These are phyloP conservation scores for Gulo gulo DNA, from an alignment of 2,113 vertebrate species.

Conservation along the genomic window DNA sequence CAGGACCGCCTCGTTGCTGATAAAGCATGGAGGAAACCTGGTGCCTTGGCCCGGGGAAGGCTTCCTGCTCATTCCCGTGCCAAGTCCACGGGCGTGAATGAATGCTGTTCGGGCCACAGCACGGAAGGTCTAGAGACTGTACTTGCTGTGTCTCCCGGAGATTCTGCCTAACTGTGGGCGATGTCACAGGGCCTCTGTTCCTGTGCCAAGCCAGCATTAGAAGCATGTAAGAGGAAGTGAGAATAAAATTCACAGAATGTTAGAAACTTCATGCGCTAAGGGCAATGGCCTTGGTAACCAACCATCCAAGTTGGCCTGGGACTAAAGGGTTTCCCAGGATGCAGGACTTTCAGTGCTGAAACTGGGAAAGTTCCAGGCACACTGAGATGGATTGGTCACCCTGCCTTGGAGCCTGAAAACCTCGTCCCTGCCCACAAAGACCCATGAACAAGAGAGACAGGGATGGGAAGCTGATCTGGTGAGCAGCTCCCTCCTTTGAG, in stretches of 20 bases:
- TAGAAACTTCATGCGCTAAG: not conserved
- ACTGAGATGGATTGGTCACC: not conserved
- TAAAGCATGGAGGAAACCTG: constrained; percentile 9
- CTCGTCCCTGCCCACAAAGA: not conserved
- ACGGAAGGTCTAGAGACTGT: not conserved
- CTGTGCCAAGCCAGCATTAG: constrained; percentile 31
- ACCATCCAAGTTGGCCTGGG: not conserved
- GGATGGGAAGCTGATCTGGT: not conserved
- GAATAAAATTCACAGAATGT: not conserved
- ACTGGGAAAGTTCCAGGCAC: not conserved
- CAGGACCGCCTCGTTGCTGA: not conserved
- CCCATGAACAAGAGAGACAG: not conserved
- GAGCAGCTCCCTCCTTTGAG: not conserved
- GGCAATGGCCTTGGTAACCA: not conserved
- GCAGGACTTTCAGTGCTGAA: not conserved
- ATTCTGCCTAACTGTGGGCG: constrained; percentile 21
- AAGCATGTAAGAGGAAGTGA: constrained; percentile 25
- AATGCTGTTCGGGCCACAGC: not conserved
- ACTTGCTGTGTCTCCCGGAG: not conserved
- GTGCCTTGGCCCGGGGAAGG: not conserved
- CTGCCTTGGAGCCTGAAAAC: not conserved
- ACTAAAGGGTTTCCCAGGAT: not conserved
- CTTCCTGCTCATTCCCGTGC: not conserved
- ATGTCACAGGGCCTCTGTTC: constrained; percentile 32
- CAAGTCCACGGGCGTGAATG: not conserved